phyloP scores from a whole-genome alignment of 2,113 vertebrate genomes.

The Nesoenas mayeri region DNA sequence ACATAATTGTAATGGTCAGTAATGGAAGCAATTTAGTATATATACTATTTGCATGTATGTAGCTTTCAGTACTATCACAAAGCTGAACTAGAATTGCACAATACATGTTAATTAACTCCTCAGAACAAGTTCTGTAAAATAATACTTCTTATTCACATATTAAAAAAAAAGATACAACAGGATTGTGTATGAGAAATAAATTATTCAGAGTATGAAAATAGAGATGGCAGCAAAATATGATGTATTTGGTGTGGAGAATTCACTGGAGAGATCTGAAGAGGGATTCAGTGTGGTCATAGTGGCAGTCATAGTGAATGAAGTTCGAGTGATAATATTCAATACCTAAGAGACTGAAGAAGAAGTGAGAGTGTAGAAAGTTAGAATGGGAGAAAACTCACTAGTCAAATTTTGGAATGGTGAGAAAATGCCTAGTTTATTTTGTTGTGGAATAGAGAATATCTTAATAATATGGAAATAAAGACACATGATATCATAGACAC shows the following conservation, averaged over 20 bases:
- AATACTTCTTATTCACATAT: background rate
- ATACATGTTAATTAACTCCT: slow-evolving; percentile 39
- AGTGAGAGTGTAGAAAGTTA: background rate
- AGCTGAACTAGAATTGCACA: slow-evolving; percentile 33
- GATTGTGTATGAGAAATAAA: background rate
- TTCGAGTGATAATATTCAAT: background rate
- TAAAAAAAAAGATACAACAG: background rate
- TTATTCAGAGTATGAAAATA: background rate
- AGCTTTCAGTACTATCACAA: background rate
- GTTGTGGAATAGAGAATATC: background rate
- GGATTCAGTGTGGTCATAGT: background rate
- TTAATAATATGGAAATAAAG: background rate
- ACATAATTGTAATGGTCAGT: background rate
- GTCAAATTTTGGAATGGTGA: background rate
- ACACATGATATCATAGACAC: background rate
- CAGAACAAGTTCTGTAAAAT: slow-evolving; percentile 46
- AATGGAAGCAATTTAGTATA: background rate
- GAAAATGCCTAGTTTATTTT: background rate
- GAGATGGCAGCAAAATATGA: background rate
- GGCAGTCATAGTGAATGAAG: background rate
- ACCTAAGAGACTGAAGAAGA: background rate
- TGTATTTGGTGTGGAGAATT: background rate
- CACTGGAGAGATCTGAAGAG: background rate
- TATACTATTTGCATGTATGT: background rate
- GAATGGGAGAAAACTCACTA: background rate